A percentile compares a stretch with the other conserved stretches of the same genome.
These are phyloP conservation scores for Portevinia maculata DNA, from an alignment of 2,888 invertebrate genomes.

Conservation along the genomic window DNA sequence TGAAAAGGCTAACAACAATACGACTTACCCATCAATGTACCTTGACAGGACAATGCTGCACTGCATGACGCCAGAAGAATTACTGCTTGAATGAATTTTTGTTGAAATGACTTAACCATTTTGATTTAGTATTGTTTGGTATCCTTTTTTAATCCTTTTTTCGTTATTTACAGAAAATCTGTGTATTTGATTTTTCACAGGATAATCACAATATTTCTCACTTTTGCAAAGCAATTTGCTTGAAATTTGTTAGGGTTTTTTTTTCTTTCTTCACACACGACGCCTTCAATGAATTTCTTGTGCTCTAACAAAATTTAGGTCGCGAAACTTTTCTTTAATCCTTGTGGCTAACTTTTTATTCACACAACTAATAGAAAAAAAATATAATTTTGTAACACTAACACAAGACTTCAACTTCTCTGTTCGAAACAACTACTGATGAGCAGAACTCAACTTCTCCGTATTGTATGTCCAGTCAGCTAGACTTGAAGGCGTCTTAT, in stretches of 20 bases:
- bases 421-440: conserved; percentile 79
- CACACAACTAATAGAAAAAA: conserved; percentile 18
- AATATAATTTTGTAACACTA: conserved; percentile 38
- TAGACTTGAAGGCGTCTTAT: conserved; percentile 83
- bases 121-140: conserved; percentile 28
- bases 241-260: conserved; percentile 1
- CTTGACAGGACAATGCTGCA: conserved; percentile 79
- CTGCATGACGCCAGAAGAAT: conserved; percentile 78
- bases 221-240: conserved; percentile 28
- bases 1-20: conserved; percentile 7
- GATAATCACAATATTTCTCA: conserved; percentile 47
- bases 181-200: conserved; percentile 13
- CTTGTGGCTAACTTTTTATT: conserved; percentile 37
- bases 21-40: conserved; percentile 80
- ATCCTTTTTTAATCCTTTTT: conserved; percentile 46
- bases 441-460: conserved; percentile 73
- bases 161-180: conserved; percentile 36
- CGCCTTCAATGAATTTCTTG: conserved; percentile 63
- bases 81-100: conserved; percentile 75
- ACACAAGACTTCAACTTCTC: conserved; percentile 78
- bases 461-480: conserved; percentile 78
- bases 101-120: conserved; percentile 75
- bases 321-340: conserved; percentile 3
- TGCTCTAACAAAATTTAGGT: conserved; percentile 44
- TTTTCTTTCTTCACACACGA: conserved; percentile 38